Evolutionary conservation across 2,888 invertebrate species (phyloP).

Genomic region (Anagyrus pseudococci): DNA sequence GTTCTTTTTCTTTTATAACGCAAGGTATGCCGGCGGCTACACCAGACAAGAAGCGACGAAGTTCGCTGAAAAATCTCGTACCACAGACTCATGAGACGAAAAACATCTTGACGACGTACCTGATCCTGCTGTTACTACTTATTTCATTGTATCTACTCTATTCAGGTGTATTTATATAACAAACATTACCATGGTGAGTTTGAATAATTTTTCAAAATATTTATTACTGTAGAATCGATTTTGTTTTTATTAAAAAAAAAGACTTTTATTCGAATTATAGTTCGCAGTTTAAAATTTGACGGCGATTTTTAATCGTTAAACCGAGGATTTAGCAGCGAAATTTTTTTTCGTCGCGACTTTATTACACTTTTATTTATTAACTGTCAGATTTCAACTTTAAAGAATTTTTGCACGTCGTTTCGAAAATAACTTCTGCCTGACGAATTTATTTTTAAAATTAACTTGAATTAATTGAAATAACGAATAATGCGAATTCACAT

Average conservation of each 20-base stretch:
- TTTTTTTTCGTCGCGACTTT: too few relatives aligned
- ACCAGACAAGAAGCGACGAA: conserved; percentile 32
- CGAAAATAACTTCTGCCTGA: too few relatives aligned
- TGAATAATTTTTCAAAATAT: too few relatives aligned
- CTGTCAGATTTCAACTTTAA: too few relatives aligned
- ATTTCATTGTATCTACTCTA: conserved; percentile 74
- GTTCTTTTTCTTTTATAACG: neutral
- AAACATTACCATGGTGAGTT: conserved; percentile 47
- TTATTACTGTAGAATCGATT: too few relatives aligned
- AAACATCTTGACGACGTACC: conserved; percentile 74
- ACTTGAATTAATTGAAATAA: too few relatives aligned
- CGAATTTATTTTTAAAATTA: too few relatives aligned
- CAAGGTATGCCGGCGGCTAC: conserved; percentile 23
- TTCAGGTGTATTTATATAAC: conserved; percentile 65
- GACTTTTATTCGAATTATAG: neutral
- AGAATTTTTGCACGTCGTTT: too few relatives aligned
- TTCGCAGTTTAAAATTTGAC: too few relatives aligned
- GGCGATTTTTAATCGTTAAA: too few relatives aligned
- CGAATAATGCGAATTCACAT: neutral
- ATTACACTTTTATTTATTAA: too few relatives aligned
- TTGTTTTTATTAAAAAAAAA: neutral
- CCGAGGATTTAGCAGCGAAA: too few relatives aligned
- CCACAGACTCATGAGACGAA: conserved; percentile 65
- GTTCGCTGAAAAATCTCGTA: conserved; percentile 48
- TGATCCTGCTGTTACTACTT: conserved; percentile 72